phyloP scores from a whole-genome alignment of 1,140 invertebrate genomes.

The Ruditapes philippinarum region DNA sequence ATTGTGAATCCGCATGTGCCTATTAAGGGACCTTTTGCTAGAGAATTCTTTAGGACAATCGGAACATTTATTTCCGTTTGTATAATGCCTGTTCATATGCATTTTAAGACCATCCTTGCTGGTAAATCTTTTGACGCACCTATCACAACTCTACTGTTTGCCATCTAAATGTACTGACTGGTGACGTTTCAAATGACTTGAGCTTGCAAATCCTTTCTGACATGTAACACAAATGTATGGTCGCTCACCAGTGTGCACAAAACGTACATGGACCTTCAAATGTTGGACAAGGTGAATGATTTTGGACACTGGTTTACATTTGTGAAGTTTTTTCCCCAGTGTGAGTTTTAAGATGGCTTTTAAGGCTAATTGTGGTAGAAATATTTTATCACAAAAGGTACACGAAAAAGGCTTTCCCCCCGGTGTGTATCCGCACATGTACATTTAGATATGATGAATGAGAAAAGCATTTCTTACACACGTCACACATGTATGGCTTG shows the following conservation, averaged over 20 bases:
- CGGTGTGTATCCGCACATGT: conserved; percentile 19
- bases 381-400: neutral
- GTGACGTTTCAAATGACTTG: neutral
- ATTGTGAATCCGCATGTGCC: neutral
- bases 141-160: neutral
- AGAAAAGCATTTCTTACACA: conserved; percentile 36
- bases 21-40: neutral
- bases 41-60: neutral
- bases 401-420: neutral
- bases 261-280: neutral
- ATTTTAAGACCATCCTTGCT: neutral
- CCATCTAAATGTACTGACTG: neutral
- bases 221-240: neutral
- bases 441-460: neutral
- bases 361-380: neutral
- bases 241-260: neutral
- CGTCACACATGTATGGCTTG: conserved; percentile 83
- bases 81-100: neutral
- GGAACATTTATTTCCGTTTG: neutral
- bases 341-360: neutral
- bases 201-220: neutral
- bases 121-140: neutral
- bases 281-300: neutral
- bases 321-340: neutral
- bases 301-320: neutral